Percentiles rank a stretch among this genome's conserved stretches.
These are phyloP conservation scores for Latrodectus geometricus DNA, from an alignment of 1,140 invertebrate genomes.

Conservation along the genomic window DNA sequence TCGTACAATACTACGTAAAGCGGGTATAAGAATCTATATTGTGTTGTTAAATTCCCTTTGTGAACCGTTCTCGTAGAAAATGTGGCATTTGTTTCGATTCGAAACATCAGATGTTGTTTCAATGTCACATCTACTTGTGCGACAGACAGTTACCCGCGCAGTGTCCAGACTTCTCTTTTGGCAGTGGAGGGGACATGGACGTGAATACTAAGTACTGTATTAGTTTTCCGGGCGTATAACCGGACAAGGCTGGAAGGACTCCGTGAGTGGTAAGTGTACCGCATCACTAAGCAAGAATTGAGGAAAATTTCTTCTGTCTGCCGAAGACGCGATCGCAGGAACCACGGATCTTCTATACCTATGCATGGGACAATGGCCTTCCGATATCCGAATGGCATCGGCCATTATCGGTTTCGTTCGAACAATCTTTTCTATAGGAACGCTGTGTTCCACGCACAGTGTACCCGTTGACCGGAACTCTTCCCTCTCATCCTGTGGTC, in stretches of 20 bases:
- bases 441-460: neutral
- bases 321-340: neutral
- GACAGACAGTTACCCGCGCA: neutral
- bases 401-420: neutral
- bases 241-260: constrained; percentile 13
- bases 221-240: neutral
- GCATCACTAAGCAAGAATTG: constrained; percentile 40
- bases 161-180: neutral
- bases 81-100: no score
- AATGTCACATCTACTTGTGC: neutral
- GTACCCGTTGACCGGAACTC: constrained; percentile 37
- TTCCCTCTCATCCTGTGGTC: no score
- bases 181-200: neutral
- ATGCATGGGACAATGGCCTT: constrained; percentile 27
- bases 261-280: constrained; percentile 9
- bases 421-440: constrained; percentile 8
- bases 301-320: constrained; percentile 6
- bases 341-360: neutral
- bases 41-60: no score
- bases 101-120: neutral
- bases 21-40: no score
- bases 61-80: no score
- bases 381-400: neutral
- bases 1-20: no score
- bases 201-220: constrained; percentile 12